These are phyloP conservation scores for Tyto alba DNA, from an alignment of 2,113 vertebrate genomes.

Conservation along the genomic window DNA sequence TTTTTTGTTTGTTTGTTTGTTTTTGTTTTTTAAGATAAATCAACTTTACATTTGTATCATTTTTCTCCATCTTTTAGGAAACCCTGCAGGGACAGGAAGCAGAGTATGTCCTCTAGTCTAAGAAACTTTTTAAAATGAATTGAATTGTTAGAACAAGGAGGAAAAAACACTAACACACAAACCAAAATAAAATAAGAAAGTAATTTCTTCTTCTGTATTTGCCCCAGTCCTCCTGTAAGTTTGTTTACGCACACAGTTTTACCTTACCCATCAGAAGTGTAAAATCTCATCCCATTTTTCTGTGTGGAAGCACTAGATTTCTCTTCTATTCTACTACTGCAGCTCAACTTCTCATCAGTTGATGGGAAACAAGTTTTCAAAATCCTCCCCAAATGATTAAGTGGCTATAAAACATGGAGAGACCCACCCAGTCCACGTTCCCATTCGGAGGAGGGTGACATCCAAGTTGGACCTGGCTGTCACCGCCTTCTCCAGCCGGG, in stretches of 20 bases:
- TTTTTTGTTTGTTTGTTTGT: neutral
- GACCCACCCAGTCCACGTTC: neutral
- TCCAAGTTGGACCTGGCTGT: neutral
- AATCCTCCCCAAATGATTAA: neutral
- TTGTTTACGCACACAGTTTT: neutral
- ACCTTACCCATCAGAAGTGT: neutral
- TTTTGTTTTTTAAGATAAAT: neutral
- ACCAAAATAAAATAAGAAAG: neutral
- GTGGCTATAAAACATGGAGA: neutral
- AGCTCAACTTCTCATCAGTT: neutral
- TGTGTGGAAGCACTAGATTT: neutral
- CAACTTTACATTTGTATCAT: neutral
- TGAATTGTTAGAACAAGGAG: neutral
- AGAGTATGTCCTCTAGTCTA: neutral
- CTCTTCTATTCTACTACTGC: neutral
- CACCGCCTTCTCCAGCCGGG: neutral
- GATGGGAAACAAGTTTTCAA: neutral
- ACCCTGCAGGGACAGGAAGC: neutral
- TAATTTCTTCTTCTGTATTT: neutral
- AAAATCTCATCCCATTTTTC: neutral
- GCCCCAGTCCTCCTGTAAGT: neutral
- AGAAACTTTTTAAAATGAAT: neutral
- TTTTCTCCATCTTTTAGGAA: neutral
- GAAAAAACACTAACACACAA: neutral
- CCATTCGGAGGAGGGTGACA: rapidly evolving